Percentiles rank a stretch among this genome's conserved stretches.
Conservation (phyloP, 2,113 vertebrate genomes). For the Emydocephalus ijimae region DNA sequence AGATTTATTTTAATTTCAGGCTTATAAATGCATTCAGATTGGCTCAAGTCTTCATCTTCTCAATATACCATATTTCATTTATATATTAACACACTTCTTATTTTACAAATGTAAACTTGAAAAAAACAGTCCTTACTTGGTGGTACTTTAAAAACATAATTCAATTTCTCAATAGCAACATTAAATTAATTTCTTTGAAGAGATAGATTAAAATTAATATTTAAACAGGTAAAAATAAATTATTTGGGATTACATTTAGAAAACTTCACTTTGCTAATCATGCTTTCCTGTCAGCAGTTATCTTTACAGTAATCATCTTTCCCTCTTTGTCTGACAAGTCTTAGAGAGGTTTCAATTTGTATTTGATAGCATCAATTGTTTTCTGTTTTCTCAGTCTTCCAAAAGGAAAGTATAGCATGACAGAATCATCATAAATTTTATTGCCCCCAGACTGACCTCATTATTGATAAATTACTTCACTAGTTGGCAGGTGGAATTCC, state of each 20-base stretch:
- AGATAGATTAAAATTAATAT: neutral
- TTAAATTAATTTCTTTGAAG: neutral
- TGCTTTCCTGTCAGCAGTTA: neutral
- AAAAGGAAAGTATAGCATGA: slow-evolving; percentile 9
- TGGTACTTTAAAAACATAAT: neutral
- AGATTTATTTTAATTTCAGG: neutral
- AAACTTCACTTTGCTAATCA: neutral
- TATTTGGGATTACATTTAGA: neutral
- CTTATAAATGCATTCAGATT: neutral
- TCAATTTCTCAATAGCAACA: neutral
- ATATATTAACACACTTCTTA: neutral
- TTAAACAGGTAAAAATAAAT: neutral
- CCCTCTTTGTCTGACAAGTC: neutral
- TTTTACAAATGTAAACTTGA: neutral
- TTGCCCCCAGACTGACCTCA: neutral
- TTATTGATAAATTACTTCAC: slow-evolving; percentile 7
- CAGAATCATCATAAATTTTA: slow-evolving; percentile 11
- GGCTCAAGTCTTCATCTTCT: neutral
- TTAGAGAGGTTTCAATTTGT: neutral
- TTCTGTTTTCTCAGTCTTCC: neutral
- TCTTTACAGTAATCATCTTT: neutral
- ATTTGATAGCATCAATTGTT: rapidly evolving
- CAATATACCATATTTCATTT: neutral
- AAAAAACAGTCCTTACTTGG: neutral
- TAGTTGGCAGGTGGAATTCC: neutral